Percentiles rank a stretch among this genome's conserved stretches.
These are phyloP conservation scores for Burhinus bistriatus DNA, from an alignment of 2,113 vertebrate species.

Conservation along the genomic window DNA sequence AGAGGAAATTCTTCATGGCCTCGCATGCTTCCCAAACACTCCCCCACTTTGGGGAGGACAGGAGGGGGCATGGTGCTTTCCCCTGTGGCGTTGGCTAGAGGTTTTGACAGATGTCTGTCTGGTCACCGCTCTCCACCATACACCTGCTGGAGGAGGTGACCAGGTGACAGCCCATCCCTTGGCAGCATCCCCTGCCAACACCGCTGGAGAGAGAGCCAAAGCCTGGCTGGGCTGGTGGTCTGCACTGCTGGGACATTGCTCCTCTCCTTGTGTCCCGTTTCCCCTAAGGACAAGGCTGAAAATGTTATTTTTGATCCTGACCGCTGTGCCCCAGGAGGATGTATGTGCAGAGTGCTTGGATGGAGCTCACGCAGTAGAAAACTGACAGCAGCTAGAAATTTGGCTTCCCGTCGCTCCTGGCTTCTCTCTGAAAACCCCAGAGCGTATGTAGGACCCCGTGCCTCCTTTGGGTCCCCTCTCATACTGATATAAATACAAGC, in stretches of 20 bases:
- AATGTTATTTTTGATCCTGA: not conserved
- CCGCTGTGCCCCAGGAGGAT: accelerated
- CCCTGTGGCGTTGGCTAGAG: accelerated
- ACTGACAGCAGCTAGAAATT: not conserved
- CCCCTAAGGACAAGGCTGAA: not conserved
- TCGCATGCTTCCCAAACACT: not conserved
- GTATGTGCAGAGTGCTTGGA: not conserved
- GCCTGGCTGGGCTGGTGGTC: too few relatives aligned
- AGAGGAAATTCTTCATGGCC: not conserved
- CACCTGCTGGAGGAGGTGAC: not conserved
- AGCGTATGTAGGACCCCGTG: accelerated
- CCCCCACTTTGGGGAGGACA: too few relatives aligned
- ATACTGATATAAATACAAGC: accelerated
- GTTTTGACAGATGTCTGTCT: not conserved
- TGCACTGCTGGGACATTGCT: not conserved
- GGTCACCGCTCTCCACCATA: not conserved
- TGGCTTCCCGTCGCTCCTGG: accelerated
- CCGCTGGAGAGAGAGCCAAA: not conserved
- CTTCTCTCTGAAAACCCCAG: not conserved
- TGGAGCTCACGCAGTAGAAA: not conserved
- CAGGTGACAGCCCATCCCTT: not conserved
- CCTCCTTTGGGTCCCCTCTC: not conserved
- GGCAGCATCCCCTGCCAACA: not conserved
- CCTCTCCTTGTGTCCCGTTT: not conserved
- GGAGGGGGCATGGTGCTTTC: not conserved